Base-by-base conservation (phyloP, 2,797 vertebrate species). In the Potorous gilbertii region DNA sequence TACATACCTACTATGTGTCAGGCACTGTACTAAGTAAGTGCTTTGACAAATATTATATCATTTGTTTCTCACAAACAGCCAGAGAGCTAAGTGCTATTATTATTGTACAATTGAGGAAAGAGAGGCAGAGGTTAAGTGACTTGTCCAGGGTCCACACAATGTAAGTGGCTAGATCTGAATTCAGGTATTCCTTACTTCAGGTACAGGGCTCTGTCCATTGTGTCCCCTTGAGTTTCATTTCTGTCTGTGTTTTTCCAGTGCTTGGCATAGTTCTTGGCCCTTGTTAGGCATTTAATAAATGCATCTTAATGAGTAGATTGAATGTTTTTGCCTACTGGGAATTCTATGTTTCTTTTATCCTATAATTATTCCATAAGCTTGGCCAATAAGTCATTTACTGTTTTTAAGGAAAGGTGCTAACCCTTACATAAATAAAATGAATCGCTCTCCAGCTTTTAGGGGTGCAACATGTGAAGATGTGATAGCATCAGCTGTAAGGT, bases 391-490 rank as follows among this genome's bases (percentile, higher is more conserved):
- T 66, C 14, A n/a, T 66, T 16, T 81, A 81, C 55, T 87, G 4
- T 62, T 97, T 97, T 96, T 96, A 81, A 46, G 27, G 93, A 93
- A 97, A 97, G 95, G 92, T 96, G 94, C 81, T 97, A 95, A 96
- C 87, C 87, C 94, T 92, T 62, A 5, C 50, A 52, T 52, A 91
- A 96, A 97, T 97, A 96, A 97, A 93, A 97, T 54, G n/a, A 91
- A 97, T 4, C 55, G 56, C 57, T 54, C 13, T 91, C 90, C 90
- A 54, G 89, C 90, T 91, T 96, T 55, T 34, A 90, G 21, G 40
- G 40, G 18, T 81, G 93, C 18, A 3, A 24, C 24, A 29, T 55
- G 1, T 27, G 93, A 50, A 89, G 74, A 94, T 1, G 91, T 91
- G 66, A 54, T 34, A n/a, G 59, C 24, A 56, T 54, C 52, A 92